Percentiles rank a stretch among this genome's conserved stretches.
Conservation (phyloP, 1,140 invertebrate genomes). For the Drosophila littoralis region DNA sequence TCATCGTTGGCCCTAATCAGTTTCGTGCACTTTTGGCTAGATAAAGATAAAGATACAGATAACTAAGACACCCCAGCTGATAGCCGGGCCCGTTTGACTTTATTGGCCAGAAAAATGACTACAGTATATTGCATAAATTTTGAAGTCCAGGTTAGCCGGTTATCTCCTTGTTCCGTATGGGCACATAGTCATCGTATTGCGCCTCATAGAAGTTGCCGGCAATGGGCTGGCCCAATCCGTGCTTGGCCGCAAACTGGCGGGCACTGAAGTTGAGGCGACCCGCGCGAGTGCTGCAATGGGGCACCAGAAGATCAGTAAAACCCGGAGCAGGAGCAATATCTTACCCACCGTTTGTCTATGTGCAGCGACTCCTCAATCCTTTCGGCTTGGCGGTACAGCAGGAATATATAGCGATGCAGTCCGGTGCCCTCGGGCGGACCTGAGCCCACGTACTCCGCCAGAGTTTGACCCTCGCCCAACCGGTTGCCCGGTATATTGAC, state of each 20-base stretch:
- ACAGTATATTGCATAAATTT: not conserved
- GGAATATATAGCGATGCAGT: slow-evolving; percentile 95
- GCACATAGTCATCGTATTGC: slow-evolving; percentile 96
- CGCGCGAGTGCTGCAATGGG: slow-evolving; percentile 85
- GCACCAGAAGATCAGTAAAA: not conserved
- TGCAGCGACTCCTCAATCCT: slow-evolving; percentile 47
- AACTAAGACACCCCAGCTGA: slow-evolving; percentile 20
- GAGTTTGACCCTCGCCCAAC: slow-evolving; percentile 88
- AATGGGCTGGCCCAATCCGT: slow-evolving; percentile 91
- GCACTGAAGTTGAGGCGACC: slow-evolving; percentile 91
- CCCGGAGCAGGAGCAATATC: not conserved
- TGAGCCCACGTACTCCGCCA: slow-evolving; percentile 93
- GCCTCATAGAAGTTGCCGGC: slow-evolving; percentile 96
- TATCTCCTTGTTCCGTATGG: slow-evolving; percentile 81
- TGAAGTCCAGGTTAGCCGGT: slow-evolving; percentile 21
- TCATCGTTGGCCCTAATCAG: slow-evolving; percentile 52
- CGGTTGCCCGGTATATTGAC: slow-evolving; percentile 94
- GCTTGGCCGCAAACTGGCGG: slow-evolving; percentile 91
- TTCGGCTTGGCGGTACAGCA: slow-evolving; percentile 91
- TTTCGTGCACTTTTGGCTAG: slow-evolving; percentile 62
- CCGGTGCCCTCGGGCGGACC: slow-evolving; percentile 93
- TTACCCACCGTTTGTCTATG: slow-evolving; percentile 57
- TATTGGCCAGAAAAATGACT: slow-evolving; percentile 30
- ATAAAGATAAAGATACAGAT: slow-evolving; percentile 54
- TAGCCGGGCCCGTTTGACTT: slow-evolving; percentile 43